Base-by-base conservation (phyloP, 2,888 invertebrate species). In the Acrocyrtus sp. region DNA sequence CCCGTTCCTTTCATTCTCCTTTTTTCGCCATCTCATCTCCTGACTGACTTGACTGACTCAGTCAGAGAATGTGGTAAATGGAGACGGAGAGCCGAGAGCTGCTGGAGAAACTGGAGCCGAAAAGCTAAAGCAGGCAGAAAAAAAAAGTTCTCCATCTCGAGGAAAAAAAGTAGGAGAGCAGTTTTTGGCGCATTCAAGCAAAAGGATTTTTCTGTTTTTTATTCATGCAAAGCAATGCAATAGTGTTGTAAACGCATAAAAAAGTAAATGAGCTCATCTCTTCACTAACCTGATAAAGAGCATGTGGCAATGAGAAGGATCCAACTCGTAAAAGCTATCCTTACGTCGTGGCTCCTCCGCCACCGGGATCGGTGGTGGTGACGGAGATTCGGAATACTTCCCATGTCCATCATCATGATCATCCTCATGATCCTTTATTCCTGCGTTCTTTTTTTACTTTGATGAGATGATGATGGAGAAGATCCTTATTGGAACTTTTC, bases 271-370 rank as follows among this genome's bases (percentile, higher is more conserved):
- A 51, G 34, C 19, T 8, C 12, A 47, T 24, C 61, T 41, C 54
- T 53, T 69, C 27, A 72, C 73, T 68, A 68, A 74, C 74, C 74
- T 74, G 68, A 58, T 74, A 74, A 63, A 58, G 29, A 56, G 43
- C 56, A 62, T 27, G 74, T 50, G 45, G 45, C 41, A 62, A 68
- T 45, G 51, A 74, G 54, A 34, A 67, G 60, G 47, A 72, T 66
- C 72, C 72, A 66, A 47, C 54, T 45, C 62, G 53, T 58, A 56
- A 68, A 60, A 61, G 43, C 47, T 43, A 68, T 68, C 68, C 53
- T 19, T 45, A n/a, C 45, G 24, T 22, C 45, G 6, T 41, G 22
- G 15, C 21, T 45, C 27, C 21, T 41, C 26, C 22, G 29, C 61
- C 67, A 58, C 58, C 61, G 43, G 53, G 54, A 68, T n/a, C n/a